Percentiles rank a stretch among this genome's conserved stretches.
phyloP scores from a whole-genome alignment of 1,140 invertebrate species.

The Carcinoscorpius rotundicauda region DNA sequence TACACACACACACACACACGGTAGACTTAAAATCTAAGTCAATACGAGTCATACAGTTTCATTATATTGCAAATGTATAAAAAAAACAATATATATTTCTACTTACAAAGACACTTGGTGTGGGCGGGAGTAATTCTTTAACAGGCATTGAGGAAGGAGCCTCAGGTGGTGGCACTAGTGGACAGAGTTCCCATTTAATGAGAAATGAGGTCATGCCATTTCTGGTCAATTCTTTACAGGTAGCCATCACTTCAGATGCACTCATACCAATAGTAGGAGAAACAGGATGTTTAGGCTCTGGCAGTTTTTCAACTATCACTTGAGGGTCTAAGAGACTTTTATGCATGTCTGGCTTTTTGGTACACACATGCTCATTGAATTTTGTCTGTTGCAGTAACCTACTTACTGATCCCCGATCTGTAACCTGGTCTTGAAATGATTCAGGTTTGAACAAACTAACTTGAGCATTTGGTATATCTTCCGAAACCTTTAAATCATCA shows the following conservation, averaged over 20 bases:
- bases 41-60: background rate
- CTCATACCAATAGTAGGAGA: conserved; percentile 30
- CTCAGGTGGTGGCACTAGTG: conserved; percentile 27
- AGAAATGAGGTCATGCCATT: conserved; percentile 26
- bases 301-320: too few species aligned
- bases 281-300: conserved; percentile 4
- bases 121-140: conserved; percentile 58
- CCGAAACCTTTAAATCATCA: too few species aligned
- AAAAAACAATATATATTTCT: conserved; percentile 3
- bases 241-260: conserved; percentile 27
- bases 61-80: background rate
- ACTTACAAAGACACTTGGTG: conserved; percentile 39
- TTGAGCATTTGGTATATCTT: too few species aligned
- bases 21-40: conserved; percentile 3
- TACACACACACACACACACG: too few species aligned
- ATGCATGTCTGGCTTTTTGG: too few species aligned
- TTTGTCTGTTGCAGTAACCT: too few species aligned
- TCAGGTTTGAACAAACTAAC: too few species aligned
- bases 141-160: conserved; percentile 51
- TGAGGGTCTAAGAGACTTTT: too few species aligned
- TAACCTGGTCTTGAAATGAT: background rate
- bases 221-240: conserved; percentile 30
- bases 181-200: conserved; percentile 30
- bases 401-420: too few species aligned
- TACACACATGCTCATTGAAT: too few species aligned